These are phyloP conservation scores for Petrocephalus zakoni DNA, from an alignment of 2,113 vertebrate species.

Conservation along the genomic window DNA sequence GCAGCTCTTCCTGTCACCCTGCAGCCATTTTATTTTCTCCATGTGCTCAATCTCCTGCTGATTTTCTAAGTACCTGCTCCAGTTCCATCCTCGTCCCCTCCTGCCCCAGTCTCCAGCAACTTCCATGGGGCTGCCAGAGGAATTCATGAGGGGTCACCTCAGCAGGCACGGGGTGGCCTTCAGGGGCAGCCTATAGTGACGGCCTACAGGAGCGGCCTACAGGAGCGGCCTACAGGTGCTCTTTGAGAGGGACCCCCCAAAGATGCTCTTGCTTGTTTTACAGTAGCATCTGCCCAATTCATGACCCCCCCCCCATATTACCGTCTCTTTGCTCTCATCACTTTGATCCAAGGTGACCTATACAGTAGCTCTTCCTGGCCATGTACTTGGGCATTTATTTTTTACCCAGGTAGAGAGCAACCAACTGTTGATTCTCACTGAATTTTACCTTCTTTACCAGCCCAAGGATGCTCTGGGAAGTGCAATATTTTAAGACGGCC, in stretches of 20 bases:
- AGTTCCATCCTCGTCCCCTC: not conserved
- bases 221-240: too few species aligned
- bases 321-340: not conserved
- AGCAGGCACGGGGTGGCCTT: not conserved
- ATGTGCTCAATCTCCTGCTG: not conserved
- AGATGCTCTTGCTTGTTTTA: not conserved
- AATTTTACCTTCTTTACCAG: not conserved
- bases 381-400: not conserved
- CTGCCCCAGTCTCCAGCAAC: not conserved
- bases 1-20: not conserved
- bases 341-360: not conserved
- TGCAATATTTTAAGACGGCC: not conserved
- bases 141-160: not conserved
- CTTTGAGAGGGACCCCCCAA: too few species aligned
- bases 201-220: too few species aligned
- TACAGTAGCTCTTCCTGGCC: not conserved
- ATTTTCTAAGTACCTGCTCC: too few species aligned
- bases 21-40: too few species aligned
- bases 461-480: not conserved
- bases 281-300: not conserved
- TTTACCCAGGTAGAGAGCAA: not conserved
- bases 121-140: not conserved
- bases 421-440: not conserved
- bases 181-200: too few species aligned
- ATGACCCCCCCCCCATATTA: not conserved